Evolutionary conservation across 2,888 invertebrate genomes (phyloP), one percentile per base, ranked within the genome.

Genomic region (Poecilobothrus nobilitatus): DNA sequence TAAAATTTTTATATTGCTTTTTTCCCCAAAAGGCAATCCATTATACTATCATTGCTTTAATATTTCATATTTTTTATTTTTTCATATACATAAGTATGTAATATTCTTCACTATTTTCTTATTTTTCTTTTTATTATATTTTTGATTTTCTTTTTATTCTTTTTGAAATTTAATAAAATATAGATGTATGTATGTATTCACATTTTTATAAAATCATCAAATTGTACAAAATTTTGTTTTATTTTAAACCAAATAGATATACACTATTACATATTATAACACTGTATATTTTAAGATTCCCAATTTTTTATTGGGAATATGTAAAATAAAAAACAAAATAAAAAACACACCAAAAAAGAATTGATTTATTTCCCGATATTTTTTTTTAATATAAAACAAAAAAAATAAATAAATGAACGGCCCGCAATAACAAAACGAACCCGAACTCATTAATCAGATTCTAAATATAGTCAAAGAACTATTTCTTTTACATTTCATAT

Each of bases 381-480:
- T 18, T n/a, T n/a, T n/a, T n/a, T n/a, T n/a, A n/a, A n/a, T n/a
- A n/a, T n/a, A n/a, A n/a, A n/a, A n/a, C n/a, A n/a, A n/a, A n/a
- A n/a, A n/a, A n/a, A n/a, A n/a, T n/a, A n/a, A n/a, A n/a, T 53
- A 12, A 53, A 53, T 12, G 18, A n/a, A 53, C 53, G 27, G 27
- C 27, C 27, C 27, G 27, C 27, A 27, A 27, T 27, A 27, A 27
- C 27, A 27, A 2, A 27, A 27, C 27, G 27, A 27, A 53, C 18
- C 53, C 53, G 53, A 53, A 53, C 15, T 53, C 53, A 53, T 53
- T 53, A 53, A 53, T 53, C 53, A 53, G 53, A 53, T 53, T 53
- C 53, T 53, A 53, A 53, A 53, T 15, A 53, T 53, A 53, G 7
- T 53, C 15, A 18, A 53, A 53, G 18, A 18, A 12, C 9, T 2